These are phyloP conservation scores for Chrysomallon squamiferum DNA, from an alignment of 1,140 invertebrate genomes.

Conservation along the genomic window DNA sequence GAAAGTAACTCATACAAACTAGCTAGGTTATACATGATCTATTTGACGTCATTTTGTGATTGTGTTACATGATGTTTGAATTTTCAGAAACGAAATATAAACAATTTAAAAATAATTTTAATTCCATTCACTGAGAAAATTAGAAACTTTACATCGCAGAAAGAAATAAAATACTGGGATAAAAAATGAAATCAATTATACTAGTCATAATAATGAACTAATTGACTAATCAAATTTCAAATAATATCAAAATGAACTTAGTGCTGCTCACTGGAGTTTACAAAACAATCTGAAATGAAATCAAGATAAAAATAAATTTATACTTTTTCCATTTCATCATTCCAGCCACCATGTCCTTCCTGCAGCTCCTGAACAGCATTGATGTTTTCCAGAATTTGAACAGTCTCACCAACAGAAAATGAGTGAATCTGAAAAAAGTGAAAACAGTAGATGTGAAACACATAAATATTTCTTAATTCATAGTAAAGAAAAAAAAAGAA, in stretches of 20 bases:
- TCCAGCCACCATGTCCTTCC: conserved; percentile 51
- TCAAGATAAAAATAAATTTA: neutral
- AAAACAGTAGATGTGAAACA: too few species aligned
- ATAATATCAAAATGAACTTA: neutral
- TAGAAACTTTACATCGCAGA: neutral
- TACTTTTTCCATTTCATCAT: conserved; percentile 44
- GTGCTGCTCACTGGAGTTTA: neutral
- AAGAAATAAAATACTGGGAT: neutral
- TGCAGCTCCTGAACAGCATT: conserved; percentile 42
- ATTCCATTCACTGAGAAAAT: neutral
- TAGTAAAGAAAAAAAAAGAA: too few species aligned
- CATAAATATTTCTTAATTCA: too few species aligned
- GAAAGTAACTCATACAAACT: too few species aligned
- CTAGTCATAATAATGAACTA: neutral
- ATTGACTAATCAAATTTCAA: neutral
- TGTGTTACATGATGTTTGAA: too few species aligned
- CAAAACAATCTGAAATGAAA: neutral
- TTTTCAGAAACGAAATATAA: too few species aligned
- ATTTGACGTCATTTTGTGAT: too few species aligned
- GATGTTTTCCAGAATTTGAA: conserved; percentile 30
- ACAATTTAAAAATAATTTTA: too few species aligned
- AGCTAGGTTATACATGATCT: too few species aligned
- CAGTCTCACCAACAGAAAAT: conserved; percentile 31
- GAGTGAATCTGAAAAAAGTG: conserved; percentile 30
- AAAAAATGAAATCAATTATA: neutral